These are phyloP conservation scores for Polypedilum vanderplanki DNA, from an alignment of 1,140 invertebrate genomes.

Conservation along the genomic window DNA sequence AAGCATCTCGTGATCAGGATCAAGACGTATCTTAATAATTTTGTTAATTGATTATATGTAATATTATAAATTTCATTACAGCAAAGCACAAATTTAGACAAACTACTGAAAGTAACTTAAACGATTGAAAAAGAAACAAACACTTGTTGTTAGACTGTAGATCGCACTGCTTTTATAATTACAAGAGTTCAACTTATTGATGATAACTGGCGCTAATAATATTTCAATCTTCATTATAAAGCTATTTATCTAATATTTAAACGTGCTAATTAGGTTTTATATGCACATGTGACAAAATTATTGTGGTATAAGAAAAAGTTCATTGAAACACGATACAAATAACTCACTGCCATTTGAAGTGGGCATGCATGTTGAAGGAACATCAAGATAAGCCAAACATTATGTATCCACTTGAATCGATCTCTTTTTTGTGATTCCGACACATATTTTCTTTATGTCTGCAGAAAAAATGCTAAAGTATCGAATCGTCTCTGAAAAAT, in stretches of 20 bases:
- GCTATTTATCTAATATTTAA: too few relatives aligned
- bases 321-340: too few relatives aligned
- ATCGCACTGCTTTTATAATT: background rate
- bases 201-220: background rate
- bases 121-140: background rate
- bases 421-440: slow-evolving; percentile 24
- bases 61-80: background rate
- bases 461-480: background rate
- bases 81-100: background rate
- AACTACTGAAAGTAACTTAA: background rate
- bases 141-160: background rate
- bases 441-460: slow-evolving; percentile 16
- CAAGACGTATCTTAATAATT: background rate
- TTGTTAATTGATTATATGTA: background rate
- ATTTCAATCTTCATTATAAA: background rate
- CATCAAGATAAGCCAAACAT: slow-evolving; percentile 27
- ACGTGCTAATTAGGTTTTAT: too few relatives aligned
- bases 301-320: too few relatives aligned
- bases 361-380: background rate
- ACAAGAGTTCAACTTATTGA: background rate
- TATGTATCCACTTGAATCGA: slow-evolving; percentile 20
- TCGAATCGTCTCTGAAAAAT: background rate
- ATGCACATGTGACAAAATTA: too few relatives aligned
- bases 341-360: background rate
- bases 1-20: background rate